Conservation (phyloP, 1,140 invertebrate species). For the Trinorchestia longiramus region DNA sequence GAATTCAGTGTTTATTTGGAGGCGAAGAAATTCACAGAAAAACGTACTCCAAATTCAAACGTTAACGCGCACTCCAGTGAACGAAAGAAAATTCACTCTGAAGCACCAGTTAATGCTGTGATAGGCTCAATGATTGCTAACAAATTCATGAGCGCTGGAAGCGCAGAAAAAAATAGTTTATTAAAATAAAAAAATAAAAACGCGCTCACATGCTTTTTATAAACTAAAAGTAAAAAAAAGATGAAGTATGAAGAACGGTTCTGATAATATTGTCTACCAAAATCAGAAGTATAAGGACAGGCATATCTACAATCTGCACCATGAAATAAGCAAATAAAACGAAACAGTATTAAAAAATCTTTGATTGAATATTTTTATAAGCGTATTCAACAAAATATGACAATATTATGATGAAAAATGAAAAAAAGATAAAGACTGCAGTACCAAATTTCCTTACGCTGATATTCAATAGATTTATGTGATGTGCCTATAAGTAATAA, state of each 20-base stretch:
- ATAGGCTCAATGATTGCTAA: neutral
- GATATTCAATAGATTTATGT: neutral
- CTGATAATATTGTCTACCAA: neutral
- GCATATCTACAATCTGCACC: neutral
- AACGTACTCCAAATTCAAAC: neutral
- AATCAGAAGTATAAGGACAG: neutral
- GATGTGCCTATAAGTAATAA: neutral
- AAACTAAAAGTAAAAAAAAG: neutral
- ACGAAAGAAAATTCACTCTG: neutral
- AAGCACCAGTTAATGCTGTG: neutral
- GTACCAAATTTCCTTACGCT: neutral
- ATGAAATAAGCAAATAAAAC: neutral
- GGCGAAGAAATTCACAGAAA: slow-evolving; percentile 7
- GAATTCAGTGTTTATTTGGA: neutral
- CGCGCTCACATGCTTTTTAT: neutral
- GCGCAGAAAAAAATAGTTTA: neutral
- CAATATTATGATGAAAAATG: neutral
- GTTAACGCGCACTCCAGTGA: neutral
- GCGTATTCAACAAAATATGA: neutral
- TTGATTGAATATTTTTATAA: neutral
- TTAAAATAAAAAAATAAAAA: neutral
- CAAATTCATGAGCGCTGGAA: neutral
- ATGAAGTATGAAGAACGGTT: neutral
- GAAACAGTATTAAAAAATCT: neutral
- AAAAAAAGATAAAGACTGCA: neutral